A percentile compares a stretch with the other conserved stretches of the same genome.
Conservation (phyloP, 2,888 invertebrate genomes). For the Leptogaster cylindrica region DNA sequence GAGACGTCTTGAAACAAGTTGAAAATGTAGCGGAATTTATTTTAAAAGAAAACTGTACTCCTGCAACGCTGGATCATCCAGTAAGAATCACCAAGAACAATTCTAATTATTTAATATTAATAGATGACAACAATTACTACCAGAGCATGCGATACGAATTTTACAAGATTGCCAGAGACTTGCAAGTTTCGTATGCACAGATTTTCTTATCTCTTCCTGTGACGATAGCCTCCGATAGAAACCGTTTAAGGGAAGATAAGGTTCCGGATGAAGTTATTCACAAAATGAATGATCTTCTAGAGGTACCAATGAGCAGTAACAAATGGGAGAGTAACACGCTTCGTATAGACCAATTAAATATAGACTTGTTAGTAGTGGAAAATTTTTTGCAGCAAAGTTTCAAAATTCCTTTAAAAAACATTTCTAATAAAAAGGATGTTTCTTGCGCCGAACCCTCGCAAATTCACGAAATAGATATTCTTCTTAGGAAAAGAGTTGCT, state of each 20-base stretch:
- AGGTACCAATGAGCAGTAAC: conserved; percentile 49
- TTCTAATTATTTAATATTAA: conserved; percentile 53
- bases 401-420: too few species aligned
- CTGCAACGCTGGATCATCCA: too few species aligned
- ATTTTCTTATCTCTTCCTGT: conserved; percentile 51
- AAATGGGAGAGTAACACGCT: conserved; percentile 46
- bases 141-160: conserved; percentile 58
- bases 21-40: conserved; percentile 47
- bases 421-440: background rate
- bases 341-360: background rate
- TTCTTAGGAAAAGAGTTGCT: conserved; percentile 53
- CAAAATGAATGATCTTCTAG: conserved; percentile 53
- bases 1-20: conserved; percentile 48
- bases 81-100: too few species aligned
- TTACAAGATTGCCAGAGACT: conserved; percentile 52
- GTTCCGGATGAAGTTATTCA: conserved; percentile 51
- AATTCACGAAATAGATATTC: conserved; percentile 51
- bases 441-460: background rate
- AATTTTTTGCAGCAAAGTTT: conserved; percentile 41
- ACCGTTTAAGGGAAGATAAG: conserved; percentile 50
- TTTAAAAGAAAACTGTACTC: background rate
- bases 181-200: conserved; percentile 52
- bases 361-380: background rate
- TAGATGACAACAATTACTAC: conserved; percentile 60
- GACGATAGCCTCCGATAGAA: conserved; percentile 49